Percentiles rank a stretch among this genome's conserved stretches.
Conservation (phyloP, 2,888 invertebrate genomes). For the Colletes collaris region DNA sequence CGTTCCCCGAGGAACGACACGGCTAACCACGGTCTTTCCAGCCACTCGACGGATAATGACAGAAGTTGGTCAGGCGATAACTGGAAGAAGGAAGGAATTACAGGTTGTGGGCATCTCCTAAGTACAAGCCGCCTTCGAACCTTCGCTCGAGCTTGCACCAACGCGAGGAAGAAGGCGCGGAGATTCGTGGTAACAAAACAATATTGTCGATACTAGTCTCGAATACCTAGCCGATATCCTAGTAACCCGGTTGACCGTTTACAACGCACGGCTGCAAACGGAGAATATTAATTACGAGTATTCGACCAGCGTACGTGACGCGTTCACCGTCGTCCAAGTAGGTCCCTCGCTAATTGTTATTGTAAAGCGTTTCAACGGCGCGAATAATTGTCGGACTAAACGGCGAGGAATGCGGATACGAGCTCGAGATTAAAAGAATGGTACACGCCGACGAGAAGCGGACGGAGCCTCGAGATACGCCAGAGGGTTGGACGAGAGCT, state of each 20-base stretch:
- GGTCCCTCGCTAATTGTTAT: slow-evolving; percentile 16
- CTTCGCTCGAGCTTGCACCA: slow-evolving; percentile 28
- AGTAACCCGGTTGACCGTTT: slow-evolving; percentile 47
- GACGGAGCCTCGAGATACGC: not conserved
- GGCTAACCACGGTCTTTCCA: slow-evolving; percentile 52
- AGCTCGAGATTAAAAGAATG: not conserved
- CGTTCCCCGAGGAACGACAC: slow-evolving; percentile 16
- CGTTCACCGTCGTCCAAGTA: slow-evolving; percentile 10
- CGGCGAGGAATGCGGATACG: not conserved
- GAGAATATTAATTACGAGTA: slow-evolving; percentile 44
- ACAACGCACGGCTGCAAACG: slow-evolving; percentile 21
- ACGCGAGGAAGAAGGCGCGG: not conserved
- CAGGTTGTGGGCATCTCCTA: slow-evolving; percentile 45
- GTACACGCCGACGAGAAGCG: no score
- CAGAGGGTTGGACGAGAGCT: not conserved
- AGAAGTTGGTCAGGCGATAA: slow-evolving; percentile 52
- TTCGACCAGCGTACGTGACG: not conserved
- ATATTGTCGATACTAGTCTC: not conserved
- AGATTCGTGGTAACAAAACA: not conserved
- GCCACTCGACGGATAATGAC: slow-evolving; percentile 49
- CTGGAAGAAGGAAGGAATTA: slow-evolving; percentile 58
- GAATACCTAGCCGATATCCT: slow-evolving; percentile 32
- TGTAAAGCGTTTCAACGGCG: not conserved
- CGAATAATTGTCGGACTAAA: slow-evolving; percentile 15
- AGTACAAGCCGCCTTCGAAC: slow-evolving; percentile 38